Base-by-base conservation (phyloP, 2,113 vertebrate species). In the Peromyscus polionotus region DNA sequence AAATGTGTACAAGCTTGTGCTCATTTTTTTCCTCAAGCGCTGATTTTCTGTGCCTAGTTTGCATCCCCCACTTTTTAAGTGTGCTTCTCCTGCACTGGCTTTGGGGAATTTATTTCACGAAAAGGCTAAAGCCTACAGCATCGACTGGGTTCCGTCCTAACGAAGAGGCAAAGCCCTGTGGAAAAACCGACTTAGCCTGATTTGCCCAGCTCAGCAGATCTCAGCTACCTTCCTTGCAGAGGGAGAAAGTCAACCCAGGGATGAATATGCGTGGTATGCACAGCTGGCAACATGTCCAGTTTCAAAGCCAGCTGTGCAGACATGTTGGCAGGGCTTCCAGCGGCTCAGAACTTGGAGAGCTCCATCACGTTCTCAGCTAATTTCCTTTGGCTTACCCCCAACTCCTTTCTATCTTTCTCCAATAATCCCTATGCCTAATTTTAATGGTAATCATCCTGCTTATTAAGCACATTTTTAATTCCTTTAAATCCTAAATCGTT, bases 191-290 rank as follows among this genome's bases (percentile, higher is more conserved):
- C 70, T 97, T 87, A 70, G 54, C 86, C 79, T 95, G 51, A 92
- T 92, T 92, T 96, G 94, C 88, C 48, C 70, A 89, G 68, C 95
- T 95, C 86, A 95, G 88, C 91, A 97, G 86, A 92, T 87, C 86
- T 91, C 33, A 72, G 90, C 90, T 79, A 81, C 79, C 57, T 95
- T 95, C 59, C 89, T 84, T 95, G 76, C 91, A 65, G 63, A 94
- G 48, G 42, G 36, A 87, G 81, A 68, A 93, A 54, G 83, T 61
- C 39, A 86, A 33, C 33, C 67, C 59, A 45, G 80, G 89, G 72
- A 94, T 96, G 75, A 96, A 89, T 89, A 88, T 91, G 59, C 61
- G 59, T 95, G 73, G n/a, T 90, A 70, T 61, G 59, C n/a, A 28
- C 10, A 22, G 22, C 22, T 96, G 92, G 95, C 68, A 1, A 0